Conservation (phyloP, 2,113 vertebrate genomes). For the Silurus glanis region DNA sequence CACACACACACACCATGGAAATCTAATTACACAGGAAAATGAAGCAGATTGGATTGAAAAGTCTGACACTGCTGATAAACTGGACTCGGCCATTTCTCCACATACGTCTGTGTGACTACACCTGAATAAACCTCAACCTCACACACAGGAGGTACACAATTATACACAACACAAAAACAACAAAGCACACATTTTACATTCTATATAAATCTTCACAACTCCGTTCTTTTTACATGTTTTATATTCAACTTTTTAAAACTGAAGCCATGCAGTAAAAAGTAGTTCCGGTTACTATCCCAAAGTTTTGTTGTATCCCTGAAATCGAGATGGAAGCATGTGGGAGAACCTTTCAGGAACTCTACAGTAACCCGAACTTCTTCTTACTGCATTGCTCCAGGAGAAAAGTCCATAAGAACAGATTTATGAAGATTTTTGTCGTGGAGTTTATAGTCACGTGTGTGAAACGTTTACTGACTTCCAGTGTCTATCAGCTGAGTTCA, state of each 20-base stretch:
- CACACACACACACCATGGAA: background rate
- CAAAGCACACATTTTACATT: too few species aligned
- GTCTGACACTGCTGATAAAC: background rate
- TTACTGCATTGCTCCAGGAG: background rate
- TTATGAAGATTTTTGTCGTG: too few species aligned
- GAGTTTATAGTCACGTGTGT: background rate
- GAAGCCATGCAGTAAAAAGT: background rate
- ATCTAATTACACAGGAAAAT: constrained; percentile 16
- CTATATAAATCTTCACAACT: background rate
- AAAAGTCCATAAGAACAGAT: too few species aligned
- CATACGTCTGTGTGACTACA: too few species aligned
- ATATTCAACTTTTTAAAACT: background rate
- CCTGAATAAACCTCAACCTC: background rate
- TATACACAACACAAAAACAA: too few species aligned
- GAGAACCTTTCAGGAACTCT: background rate
- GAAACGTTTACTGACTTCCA: background rate
- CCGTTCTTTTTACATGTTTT: background rate
- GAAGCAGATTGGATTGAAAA: background rate
- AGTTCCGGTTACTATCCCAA: background rate
- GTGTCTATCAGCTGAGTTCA: background rate
- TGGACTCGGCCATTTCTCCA: background rate
- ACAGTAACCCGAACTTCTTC: background rate
- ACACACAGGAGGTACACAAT: background rate
- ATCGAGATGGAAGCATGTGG: background rate
- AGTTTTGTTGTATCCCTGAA: background rate